phyloP scores from a whole-genome alignment of 1,140 invertebrate genomes.

The Zaprionus ghesquierei region DNA sequence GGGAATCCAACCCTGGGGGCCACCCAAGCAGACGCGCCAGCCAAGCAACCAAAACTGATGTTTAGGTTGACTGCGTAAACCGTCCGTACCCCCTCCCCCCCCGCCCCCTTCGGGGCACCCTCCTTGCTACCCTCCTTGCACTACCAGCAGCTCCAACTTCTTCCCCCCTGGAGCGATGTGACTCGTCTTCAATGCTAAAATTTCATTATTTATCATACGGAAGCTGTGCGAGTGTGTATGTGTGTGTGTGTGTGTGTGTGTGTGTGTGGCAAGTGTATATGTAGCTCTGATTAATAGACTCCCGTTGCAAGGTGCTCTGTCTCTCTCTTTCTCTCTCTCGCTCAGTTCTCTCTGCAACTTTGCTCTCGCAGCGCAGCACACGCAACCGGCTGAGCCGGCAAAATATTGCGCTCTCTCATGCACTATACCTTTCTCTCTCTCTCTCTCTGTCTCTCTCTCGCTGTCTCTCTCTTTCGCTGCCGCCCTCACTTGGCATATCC shows the following conservation, averaged over 20 bases:
- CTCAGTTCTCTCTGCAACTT: conserved; percentile 18
- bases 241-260: conserved; percentile 21
- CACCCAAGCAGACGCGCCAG: conserved; percentile 3
- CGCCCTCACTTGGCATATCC: conserved; percentile 15
- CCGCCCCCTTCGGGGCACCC: background rate
- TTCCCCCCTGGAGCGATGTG: background rate
- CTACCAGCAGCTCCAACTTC: background rate
- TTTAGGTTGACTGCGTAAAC: conserved; percentile 28
- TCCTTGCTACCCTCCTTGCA: background rate
- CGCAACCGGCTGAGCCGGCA: conserved; percentile 38
- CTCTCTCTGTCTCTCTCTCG: conserved; percentile 5
- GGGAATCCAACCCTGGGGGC: background rate
- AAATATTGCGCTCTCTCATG: background rate
- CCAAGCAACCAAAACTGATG: conserved; percentile 17
- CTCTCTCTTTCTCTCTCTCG: conserved; percentile 4
- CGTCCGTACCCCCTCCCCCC: background rate
- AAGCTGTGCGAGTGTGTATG: conserved; percentile 47
- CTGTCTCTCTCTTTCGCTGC: background rate
- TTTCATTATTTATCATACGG: conserved; percentile 76
- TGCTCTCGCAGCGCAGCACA: background rate
- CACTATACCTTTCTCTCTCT: background rate
- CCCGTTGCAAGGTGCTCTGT: conserved; percentile 63
- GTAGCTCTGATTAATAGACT: conserved; percentile 62
- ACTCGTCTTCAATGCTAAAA: conserved; percentile 53
- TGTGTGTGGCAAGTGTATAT: conserved; percentile 36